Base-by-base conservation (phyloP, 2,113 vertebrate species). In the Tympanuchus pallidicinctus region DNA sequence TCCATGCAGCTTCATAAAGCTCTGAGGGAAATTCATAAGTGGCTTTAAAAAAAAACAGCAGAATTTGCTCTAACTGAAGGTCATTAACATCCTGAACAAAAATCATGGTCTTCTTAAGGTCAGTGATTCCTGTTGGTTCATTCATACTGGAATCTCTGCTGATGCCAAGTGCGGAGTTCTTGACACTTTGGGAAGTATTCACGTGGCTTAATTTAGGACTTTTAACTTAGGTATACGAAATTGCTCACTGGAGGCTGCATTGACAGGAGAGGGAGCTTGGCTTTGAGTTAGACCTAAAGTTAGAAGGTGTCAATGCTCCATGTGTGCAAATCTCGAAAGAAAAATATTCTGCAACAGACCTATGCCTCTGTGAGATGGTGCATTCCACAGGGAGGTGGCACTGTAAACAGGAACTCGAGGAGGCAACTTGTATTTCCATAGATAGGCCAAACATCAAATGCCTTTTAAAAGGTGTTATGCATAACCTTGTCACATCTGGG, bases 11-110 rank as follows among this genome's bases (percentile, higher is more conserved):
- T 96, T 76, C 83, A 90, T 93, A 92, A 87, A 93, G 45, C 86
- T 92, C 86, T 70, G 83, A 89, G 90, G 77, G 90, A 76, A 90
- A 84, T 60, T 93, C 43, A 4, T 65, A 93, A 95, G 83, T 82
- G 86, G 63, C 89, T 93, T 86, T 66, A 32, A 5, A 75, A 86
- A 85, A 67, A 32, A 0, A 0, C 52, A 54, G 52, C 45, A 89
- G 66, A 71, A 90, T 13, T 63, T 30, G 61, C 38, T 93, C 86
- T 45, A 84, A 92, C 66, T 87, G 79, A 95, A 96, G 70, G 71
- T 70, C 65, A 73, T 79, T 89, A 94, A 63, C 94, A 84, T 38
- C 45, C 18, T 96, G 95, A 96, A 96, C 89, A 89, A 76, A 93
- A 96, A 78, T 82, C 63, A 30, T 79, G 77, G 40, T 89, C 66